Base-by-base conservation (phyloP, 2,113 vertebrate genomes). In the Jacana jacana region DNA sequence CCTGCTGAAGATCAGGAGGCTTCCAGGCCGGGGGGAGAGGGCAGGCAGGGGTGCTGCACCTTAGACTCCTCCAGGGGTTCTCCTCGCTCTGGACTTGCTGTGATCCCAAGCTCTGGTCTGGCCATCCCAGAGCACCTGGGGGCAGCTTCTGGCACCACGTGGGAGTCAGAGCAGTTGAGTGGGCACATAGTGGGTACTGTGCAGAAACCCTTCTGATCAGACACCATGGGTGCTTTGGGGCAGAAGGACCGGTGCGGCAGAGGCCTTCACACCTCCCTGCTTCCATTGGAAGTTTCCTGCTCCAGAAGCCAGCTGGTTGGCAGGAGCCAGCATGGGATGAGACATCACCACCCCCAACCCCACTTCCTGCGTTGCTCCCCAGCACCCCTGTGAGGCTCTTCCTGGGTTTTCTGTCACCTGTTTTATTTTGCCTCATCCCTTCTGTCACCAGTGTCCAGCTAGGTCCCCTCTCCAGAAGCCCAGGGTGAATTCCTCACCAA, bases 271-370 rank as follows among this genome's bases (percentile, higher is more conserved):
- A 5, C 28, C 33, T 7, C 65, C 39, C 17, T 1, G 0, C 51
- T 78, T 46, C 35, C 40, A 6, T 4, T 4, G 0, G 35, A 66
- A 10, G 4, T 16, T 27, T 73, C 19, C 49, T 51, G 19, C 54
- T 46, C 49, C 1, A 0, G 27, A 22, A 33, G 5, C 42, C 22
- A 6, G 7, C 5, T 4, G 16, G 8, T 15, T 0, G 0, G 18
- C 35, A 31, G 39, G 49, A 73, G 39, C 24, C 1, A 1, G 20
- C 0, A 6, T 0, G 5, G 28, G 14, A 5, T 30, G 58, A 61
- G 54, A 9, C 42, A 42, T 16, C 44, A 52, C 51, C 27, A 52
- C 51, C 9, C 14, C 15, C 51, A 28, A 28, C 51, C 51, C 51
- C 51, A 16, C 51, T 5, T 7, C 2, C 9, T 6, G 4, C 2